Base-by-base conservation (phyloP, 2,888 invertebrate species). In the Caenorhabditis sinica region DNA sequence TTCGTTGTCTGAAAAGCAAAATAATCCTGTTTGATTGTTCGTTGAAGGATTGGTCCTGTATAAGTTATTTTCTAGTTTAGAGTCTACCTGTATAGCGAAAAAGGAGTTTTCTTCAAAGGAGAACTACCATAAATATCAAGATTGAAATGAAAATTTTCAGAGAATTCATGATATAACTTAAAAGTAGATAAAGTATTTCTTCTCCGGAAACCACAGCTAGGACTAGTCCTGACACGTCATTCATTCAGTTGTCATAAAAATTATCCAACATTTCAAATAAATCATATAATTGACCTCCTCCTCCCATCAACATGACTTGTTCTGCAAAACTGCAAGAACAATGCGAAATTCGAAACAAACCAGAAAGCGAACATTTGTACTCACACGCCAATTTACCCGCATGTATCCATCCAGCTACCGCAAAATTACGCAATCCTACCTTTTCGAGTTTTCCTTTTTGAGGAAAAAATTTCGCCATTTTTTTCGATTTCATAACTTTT, bases 261-360 rank as follows among this genome's bases (percentile, higher is more conserved):
- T 56, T n/a, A 53, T 13, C 25, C 28, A 15, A n/a, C 33, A 9
- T 9, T 13, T 20, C 51, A 25, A 9, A 63, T 63, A 65, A 65
- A 61, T 36, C 74, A 74, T 74, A 61, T 65, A 74, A 74, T 65
- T 74, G 74, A 74, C 74, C 65, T 45, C 28, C 65, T 45, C 28
- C 36, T 56, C 6, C 51, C 13, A 6, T 33, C 45, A 33, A 20
- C 45, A n/a, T 40, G 45, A 28, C 20, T 45, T 56, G 23, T 51
- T 40, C 43, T 68, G 30, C 53, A 66, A 66, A 49, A 28, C 30
- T 6, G 72, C 53, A 53, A n/a, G 2, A 74, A 74, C 74, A 65
- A 30, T 23, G 58, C 58, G 17, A 74, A 36, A 73, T 36, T 25
- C 28, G 72, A 60, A 60, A 49, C 8, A 49, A 45, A 61, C 73